Conservation (phyloP, 2,113 vertebrate genomes). For the Anhinga rufa region DNA sequence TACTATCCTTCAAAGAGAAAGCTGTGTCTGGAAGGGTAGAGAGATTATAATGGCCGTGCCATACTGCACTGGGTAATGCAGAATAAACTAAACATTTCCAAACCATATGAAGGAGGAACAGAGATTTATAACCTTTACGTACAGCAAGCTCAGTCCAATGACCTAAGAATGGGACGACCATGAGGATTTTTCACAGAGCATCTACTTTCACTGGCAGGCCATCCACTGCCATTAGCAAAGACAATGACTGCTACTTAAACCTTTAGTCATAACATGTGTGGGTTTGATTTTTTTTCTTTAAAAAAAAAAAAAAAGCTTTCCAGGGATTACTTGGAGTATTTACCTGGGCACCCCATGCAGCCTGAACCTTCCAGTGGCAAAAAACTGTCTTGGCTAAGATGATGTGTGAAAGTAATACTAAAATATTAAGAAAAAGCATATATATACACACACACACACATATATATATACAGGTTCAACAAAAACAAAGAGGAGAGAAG, state of each 20-base stretch:
- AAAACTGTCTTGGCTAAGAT: not conserved
- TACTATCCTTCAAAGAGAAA: not conserved
- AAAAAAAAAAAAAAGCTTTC: not conserved
- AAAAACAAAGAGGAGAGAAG: not conserved
- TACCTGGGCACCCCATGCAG: not conserved
- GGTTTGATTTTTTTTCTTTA: not conserved
- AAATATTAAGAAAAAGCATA: not conserved
- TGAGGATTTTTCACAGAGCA: not conserved
- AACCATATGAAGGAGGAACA: not conserved
- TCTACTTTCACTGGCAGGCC: not conserved
- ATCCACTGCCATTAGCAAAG: not conserved
- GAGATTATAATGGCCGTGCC: not conserved
- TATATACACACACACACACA: not conserved
- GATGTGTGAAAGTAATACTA: not conserved
- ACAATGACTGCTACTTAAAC: not conserved
- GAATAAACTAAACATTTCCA: not conserved
- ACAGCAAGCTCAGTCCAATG: not conserved
- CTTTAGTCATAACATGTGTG: not conserved
- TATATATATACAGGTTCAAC: not conserved
- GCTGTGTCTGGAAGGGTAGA: not conserved
- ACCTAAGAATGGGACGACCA: not conserved
- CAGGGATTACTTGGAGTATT: not conserved
- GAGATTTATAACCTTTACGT: not conserved
- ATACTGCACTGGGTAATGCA: not conserved
- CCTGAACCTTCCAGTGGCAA: not conserved